Evolutionary conservation across 2,113 vertebrate species (phyloP).

Genomic region (Xiphophorus maculatus): DNA sequence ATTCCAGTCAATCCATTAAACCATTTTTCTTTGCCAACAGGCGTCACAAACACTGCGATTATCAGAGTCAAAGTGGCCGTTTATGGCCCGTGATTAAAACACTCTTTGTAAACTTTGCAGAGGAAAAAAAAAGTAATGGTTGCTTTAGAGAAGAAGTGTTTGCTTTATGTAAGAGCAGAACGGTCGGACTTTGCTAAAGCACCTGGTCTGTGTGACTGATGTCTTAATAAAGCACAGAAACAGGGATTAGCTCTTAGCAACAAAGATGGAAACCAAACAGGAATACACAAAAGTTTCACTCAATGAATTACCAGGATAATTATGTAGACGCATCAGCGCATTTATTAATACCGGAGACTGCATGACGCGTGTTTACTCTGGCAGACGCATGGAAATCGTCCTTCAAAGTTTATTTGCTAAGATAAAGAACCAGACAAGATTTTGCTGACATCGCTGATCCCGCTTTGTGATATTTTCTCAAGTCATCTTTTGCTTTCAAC

Average conservation of each 20-base stretch:
- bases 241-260: conserved; percentile 54
- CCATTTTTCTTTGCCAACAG: neutral
- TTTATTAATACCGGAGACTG: too few relatives aligned
- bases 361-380: neutral
- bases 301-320: neutral
- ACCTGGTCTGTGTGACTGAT: conserved; percentile 44
- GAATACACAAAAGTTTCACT: neutral
- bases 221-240: conserved; percentile 29
- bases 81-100: neutral
- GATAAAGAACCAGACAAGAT: neutral
- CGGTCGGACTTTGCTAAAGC: neutral
- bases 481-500: neutral
- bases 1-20: neutral
- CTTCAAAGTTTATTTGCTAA: neutral
- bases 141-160: conserved; percentile 2
- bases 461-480: neutral
- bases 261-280: conserved; percentile 43
- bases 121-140: conserved; percentile 11
- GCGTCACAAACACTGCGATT: neutral
- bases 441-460: neutral
- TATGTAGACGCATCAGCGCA: neutral
- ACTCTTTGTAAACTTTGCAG: neutral
- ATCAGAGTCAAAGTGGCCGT: neutral
- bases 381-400: neutral
- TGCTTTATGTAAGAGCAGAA: neutral